These are phyloP conservation scores for Propithecus perrieri DNA, from an alignment of 2,797 vertebrate species.

Conservation along the genomic window DNA sequence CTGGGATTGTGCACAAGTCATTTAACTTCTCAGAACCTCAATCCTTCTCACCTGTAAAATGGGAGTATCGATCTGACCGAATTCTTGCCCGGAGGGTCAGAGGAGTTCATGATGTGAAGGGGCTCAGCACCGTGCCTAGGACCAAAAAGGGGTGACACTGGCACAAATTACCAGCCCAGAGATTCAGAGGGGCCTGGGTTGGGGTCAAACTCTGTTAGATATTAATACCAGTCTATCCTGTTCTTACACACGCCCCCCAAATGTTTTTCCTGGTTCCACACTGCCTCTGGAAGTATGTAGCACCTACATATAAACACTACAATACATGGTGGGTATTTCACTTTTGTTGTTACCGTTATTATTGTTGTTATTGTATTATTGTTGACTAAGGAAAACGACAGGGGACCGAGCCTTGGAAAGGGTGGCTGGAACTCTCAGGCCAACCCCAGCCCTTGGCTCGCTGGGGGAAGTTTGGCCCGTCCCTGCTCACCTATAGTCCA, in stretches of 20 bases:
- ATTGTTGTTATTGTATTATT: neutral
- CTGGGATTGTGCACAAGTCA: neutral
- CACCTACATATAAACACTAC: neutral
- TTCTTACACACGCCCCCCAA: neutral
- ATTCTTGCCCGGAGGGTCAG: neutral
- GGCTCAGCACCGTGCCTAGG: neutral
- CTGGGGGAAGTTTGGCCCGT: neutral
- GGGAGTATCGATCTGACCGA: neutral
- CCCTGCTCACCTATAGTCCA: neutral
- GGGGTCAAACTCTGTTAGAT: neutral
- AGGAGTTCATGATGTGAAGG: no score
- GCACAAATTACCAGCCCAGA: neutral
- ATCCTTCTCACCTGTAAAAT: neutral
- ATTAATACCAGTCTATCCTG: neutral
- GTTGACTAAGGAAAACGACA: neutral
- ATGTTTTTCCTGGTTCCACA: neutral
- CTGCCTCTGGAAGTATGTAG: neutral
- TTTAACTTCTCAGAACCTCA: neutral
- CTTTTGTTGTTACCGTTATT: neutral
- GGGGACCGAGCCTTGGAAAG: neutral
- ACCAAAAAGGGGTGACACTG: no score
- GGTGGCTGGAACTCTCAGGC: neutral
- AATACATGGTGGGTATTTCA: neutral
- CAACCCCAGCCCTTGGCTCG: neutral
- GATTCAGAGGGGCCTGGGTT: neutral